Conservation (phyloP, 2,113 vertebrate genomes). For the Equus quagga region DNA sequence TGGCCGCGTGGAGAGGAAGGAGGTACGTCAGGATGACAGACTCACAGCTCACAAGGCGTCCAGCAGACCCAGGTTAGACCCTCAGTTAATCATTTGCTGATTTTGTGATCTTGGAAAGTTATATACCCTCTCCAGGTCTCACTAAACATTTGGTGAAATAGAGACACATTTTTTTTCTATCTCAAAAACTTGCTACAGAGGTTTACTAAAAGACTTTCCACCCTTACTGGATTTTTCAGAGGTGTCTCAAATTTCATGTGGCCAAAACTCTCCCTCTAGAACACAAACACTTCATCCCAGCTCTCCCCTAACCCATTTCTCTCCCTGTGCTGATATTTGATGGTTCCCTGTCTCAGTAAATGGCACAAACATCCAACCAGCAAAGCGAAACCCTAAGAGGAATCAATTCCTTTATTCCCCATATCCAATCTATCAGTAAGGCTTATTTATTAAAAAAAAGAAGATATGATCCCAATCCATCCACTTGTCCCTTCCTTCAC, state of each 20-base stretch:
- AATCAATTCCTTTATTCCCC: not conserved
- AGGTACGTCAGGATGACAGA: rapidly evolving
- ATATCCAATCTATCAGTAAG: not conserved
- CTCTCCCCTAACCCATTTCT: not conserved
- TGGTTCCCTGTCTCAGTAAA: not conserved
- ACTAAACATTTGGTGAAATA: not conserved
- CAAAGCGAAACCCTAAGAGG: not conserved
- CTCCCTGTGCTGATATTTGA: not conserved
- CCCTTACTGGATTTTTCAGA: not conserved
- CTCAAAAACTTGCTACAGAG: not conserved
- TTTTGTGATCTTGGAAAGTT: not conserved
- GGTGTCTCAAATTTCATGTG: not conserved
- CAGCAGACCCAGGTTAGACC: rapidly evolving
- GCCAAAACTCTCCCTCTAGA: not conserved
- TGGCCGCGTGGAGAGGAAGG: too few relatives aligned
- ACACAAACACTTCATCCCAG: not conserved
- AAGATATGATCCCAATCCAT: not conserved
- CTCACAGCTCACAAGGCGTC: rapidly evolving
- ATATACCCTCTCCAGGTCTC: not conserved
- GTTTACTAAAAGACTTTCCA: not conserved
- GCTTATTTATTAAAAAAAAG: not conserved
- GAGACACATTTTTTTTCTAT: not conserved
- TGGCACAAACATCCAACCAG: not conserved
- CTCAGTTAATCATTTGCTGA: not conserved
- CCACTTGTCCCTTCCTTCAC: not conserved